Percentiles rank a stretch among this genome's conserved stretches.
Evolutionary conservation across 2,113 vertebrate species (phyloP).

Genomic region (Urocynchramus pylzowi): DNA sequence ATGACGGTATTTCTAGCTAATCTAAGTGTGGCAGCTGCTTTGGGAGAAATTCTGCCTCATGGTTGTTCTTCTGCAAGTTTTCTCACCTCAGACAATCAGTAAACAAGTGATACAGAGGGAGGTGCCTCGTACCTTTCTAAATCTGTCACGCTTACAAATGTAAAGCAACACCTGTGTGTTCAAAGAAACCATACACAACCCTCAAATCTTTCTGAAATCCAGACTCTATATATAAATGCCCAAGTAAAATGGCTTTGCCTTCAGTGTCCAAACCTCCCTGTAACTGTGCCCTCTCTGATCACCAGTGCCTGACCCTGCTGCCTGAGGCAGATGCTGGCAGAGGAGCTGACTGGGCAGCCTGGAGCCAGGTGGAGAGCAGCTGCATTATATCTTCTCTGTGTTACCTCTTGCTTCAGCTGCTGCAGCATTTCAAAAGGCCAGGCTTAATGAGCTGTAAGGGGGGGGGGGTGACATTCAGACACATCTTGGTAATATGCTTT

Average conservation of each 20-base stretch:
- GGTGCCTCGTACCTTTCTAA: not conserved
- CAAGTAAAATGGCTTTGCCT: not conserved
- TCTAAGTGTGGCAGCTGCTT: not conserved
- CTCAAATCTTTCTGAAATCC: not conserved
- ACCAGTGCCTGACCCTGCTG: not conserved
- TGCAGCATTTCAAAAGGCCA: conserved; percentile 1
- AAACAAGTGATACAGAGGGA: not conserved
- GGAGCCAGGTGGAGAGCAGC: not conserved
- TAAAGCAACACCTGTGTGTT: not conserved
- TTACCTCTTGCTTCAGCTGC: not conserved
- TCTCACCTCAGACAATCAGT: not conserved
- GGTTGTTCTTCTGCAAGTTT: not conserved
- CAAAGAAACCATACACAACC: not conserved
- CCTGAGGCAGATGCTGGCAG: not conserved
- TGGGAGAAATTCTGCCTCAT: not conserved
- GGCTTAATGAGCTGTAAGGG: not conserved
- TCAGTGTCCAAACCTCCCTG: not conserved
- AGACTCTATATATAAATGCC: accelerated
- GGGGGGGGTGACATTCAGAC: accelerated
- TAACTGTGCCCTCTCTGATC: not conserved
- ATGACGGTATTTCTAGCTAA: not conserved
- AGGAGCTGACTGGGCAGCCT: not conserved
- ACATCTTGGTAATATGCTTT: not conserved
- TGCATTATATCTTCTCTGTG: not conserved
- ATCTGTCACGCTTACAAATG: not conserved